These are phyloP conservation scores for Corythornis madagascariensis DNA, from an alignment of 2,113 vertebrate genomes.

Conservation along the genomic window DNA sequence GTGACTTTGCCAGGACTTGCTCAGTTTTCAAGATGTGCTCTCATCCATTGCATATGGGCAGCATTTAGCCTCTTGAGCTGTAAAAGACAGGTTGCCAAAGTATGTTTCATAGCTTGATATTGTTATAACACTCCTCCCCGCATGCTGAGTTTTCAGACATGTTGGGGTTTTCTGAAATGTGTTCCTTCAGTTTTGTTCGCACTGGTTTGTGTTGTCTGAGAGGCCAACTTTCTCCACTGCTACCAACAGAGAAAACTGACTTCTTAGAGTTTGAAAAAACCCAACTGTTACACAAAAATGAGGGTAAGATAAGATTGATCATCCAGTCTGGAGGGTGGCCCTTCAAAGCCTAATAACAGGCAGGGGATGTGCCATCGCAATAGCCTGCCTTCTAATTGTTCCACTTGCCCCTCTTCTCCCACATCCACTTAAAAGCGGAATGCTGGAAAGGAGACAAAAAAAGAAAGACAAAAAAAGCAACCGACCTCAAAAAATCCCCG, in stretches of 20 bases:
- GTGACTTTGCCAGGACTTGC: conserved; percentile 21
- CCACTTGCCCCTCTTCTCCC: background rate
- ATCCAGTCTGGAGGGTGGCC: background rate
- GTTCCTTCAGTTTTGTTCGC: background rate
- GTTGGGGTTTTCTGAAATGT: background rate
- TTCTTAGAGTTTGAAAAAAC: background rate
- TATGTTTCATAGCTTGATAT: conserved; percentile 6
- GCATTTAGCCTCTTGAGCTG: conserved; percentile 12
- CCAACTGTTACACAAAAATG: background rate
- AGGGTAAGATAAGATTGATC: background rate
- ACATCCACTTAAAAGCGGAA: background rate
- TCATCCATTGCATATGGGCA: conserved; percentile 21
- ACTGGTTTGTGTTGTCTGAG: background rate
- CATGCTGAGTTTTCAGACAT: background rate
- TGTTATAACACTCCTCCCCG: background rate
- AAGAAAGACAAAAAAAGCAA: background rate
- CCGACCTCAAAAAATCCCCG: background rate
- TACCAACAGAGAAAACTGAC: background rate
- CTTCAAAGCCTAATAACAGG: background rate
- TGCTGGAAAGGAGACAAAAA: background rate
- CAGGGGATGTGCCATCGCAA: background rate
- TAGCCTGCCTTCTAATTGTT: background rate
- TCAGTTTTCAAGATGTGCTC: conserved; percentile 31
- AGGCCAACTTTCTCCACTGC: background rate
- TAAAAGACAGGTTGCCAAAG: conserved; percentile 9